phyloP scores from a whole-genome alignment of 2,113 vertebrate genomes.

The Bos indicus region DNA sequence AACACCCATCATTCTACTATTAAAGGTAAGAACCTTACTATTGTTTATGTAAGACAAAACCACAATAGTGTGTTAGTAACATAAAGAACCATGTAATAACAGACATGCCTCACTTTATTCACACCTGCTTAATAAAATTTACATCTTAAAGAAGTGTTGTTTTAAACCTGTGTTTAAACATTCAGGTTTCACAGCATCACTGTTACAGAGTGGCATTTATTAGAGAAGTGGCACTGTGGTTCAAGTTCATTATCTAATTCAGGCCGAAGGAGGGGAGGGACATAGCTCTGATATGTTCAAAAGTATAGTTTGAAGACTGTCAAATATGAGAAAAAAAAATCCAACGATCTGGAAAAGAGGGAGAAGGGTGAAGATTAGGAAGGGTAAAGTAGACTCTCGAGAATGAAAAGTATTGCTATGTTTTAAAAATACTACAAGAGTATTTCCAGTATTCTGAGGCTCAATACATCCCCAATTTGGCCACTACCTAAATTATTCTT shows the following conservation, averaged over 20 bases:
- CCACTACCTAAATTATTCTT: neutral
- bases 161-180: conserved; percentile 11
- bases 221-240: neutral
- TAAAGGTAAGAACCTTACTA: neutral
- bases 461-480: neutral
- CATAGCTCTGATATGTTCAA: conserved; percentile 15
- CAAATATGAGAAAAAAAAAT: conserved; percentile 37
- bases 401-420: conserved; percentile 34
- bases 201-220: neutral
- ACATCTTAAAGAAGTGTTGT: conserved; percentile 13
- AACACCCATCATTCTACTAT: neutral
- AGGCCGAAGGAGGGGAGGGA: conserved; percentile 2
- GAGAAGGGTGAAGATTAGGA: conserved; percentile 36
- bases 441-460: neutral
- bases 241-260: conserved; percentile 37
- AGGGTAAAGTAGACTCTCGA: neutral
- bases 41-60: neutral
- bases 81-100: neutral
- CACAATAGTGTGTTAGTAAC: neutral
- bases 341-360: conserved; percentile 53
- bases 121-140: conserved; percentile 27
- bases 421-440: neutral
- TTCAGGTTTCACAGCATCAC: neutral
- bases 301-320: conserved; percentile 39
- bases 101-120: neutral